Evolutionary conservation across 2,797 vertebrate genomes (phyloP).

Genomic region (Danio tinwini): DNA sequence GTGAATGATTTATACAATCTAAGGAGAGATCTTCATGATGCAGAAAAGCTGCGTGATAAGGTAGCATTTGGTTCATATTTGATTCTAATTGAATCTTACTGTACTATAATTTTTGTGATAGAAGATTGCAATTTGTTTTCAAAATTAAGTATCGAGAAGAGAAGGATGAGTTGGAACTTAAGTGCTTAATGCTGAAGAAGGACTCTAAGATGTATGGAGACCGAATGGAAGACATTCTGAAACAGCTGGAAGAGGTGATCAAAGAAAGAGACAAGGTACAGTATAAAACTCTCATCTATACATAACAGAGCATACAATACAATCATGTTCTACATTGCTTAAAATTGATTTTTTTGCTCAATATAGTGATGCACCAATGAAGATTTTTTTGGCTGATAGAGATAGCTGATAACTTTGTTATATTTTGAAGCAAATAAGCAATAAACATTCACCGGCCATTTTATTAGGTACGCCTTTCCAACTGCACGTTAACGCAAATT

Average conservation of each 20-base stretch:
- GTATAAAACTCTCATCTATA: conserved; percentile 65
- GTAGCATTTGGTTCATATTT: conserved; percentile 65
- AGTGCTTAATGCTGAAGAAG: conserved; percentile 81
- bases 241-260: conserved; percentile 90
- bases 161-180: conserved; percentile 84
- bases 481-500: no score
- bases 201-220: conserved; percentile 87
- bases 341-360: no score
- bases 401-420: no score
- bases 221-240: conserved; percentile 83
- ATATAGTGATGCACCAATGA: no score
- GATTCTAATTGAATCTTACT: not conserved
- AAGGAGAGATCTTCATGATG: conserved; percentile 80
- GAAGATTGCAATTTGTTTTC: not conserved
- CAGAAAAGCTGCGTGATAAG: conserved; percentile 77
- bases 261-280: conserved; percentile 89
- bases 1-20: conserved; percentile 78
- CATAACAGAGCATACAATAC: not conserved
- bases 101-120: not conserved
- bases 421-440: no score
- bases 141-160: conserved; percentile 80
- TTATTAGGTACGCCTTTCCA: no score
- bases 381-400: no score
- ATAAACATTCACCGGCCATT: no score
- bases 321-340: not conserved